phyloP scores from a whole-genome alignment of 2,888 invertebrate species.

The Andrena marginata region DNA sequence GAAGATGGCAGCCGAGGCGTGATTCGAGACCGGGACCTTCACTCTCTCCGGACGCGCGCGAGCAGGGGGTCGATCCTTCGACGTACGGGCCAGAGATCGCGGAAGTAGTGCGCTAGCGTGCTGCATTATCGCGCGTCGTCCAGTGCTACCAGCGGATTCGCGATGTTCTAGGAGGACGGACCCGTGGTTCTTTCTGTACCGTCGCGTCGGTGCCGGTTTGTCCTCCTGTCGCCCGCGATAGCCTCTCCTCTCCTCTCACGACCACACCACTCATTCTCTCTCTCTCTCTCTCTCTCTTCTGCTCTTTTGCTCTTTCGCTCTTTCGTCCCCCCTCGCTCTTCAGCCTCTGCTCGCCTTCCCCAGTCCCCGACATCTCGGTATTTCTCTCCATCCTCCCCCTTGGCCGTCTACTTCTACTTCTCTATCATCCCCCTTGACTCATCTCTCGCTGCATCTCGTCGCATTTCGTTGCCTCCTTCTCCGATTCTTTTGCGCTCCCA shows the following conservation, averaged over 20 bases:
- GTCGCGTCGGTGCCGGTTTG: constrained; percentile 58
- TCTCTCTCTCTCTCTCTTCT: neutral
- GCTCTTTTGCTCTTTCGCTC: neutral
- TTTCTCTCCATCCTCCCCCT: constrained; percentile 38
- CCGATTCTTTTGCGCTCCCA: no score
- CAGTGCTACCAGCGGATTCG: constrained; percentile 56
- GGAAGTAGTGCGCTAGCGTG: constrained; percentile 71
- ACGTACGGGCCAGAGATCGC: constrained; percentile 55
- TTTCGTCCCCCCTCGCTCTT: neutral
- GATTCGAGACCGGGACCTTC: constrained; percentile 77
- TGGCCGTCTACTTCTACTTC: no score
- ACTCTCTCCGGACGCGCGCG: constrained; percentile 72
- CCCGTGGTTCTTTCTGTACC: constrained; percentile 41
- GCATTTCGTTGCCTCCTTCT: neutral
- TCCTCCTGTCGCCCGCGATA: constrained; percentile 47
- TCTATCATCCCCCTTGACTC: neutral
- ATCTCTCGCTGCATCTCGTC: neutral
- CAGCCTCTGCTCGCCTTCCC: neutral
- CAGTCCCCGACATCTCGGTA: constrained; percentile 9
- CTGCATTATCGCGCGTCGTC: constrained; percentile 67
- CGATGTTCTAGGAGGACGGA: constrained; percentile 59
- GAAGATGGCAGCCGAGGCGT: constrained; percentile 84
- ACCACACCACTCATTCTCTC: neutral
- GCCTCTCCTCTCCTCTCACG: constrained; percentile 16
- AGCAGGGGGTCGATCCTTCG: constrained; percentile 65